Evolutionary conservation across 23 tunicate species (phyloP).

Genomic region (Phallusia fumigata): DNA sequence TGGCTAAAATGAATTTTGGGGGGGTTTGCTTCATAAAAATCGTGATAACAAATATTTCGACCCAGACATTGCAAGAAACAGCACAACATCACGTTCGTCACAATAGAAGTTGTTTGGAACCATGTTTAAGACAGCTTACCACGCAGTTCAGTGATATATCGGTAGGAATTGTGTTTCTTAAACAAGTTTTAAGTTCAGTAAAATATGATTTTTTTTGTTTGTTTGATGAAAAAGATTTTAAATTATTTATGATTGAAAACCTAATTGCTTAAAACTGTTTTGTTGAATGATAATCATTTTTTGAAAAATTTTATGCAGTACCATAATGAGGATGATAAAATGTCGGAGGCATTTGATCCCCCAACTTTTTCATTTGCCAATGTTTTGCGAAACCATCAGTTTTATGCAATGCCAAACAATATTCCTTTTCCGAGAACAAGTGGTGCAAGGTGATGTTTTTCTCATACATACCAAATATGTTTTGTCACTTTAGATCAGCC

Average conservation of each 20-base stretch:
- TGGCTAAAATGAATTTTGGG: no score
- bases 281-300: no score
- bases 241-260: no score
- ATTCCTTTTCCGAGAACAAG: constrained; percentile 89
- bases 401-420: constrained; percentile 12
- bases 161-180: constrained; percentile 22
- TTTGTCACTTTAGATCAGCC: neutral
- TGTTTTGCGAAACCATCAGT: neutral
- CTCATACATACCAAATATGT: no score
- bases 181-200: neutral
- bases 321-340: neutral
- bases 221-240: neutral
- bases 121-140: constrained; percentile 59
- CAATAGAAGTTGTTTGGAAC: constrained; percentile 72
- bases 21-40: no score
- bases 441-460: constrained; percentile 65
- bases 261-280: no score
- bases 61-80: constrained; percentile 61
- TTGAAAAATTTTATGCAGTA: no score
- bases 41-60: no score
- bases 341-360: neutral
- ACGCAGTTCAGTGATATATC: constrained; percentile 51
- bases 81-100: constrained; percentile 65
- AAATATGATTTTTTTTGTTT: neutral
- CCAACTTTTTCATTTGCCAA: constrained; percentile 21